These are phyloP conservation scores for Scyliorhinus canicula DNA, from an alignment of 2,797 vertebrate species.

Conservation along the genomic window DNA sequence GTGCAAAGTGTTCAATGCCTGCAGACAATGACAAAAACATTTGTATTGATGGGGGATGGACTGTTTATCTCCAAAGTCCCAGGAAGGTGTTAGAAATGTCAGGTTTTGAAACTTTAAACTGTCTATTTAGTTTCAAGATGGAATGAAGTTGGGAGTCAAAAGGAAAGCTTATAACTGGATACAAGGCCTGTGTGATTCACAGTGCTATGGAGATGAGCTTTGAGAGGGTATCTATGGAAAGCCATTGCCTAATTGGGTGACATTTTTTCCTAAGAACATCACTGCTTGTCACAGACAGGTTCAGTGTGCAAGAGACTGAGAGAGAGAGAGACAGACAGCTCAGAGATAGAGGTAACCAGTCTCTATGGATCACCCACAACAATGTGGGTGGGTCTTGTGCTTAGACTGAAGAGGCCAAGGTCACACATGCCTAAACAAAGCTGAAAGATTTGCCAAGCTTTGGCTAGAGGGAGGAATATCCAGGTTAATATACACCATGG, in stretches of 20 bases:
- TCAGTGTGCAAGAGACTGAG: too few relatives aligned
- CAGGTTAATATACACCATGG: too few relatives aligned
- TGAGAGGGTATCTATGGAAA: background rate
- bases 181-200: background rate
- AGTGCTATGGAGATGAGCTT: background rate
- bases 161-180: background rate
- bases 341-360: too few relatives aligned
- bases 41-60: background rate
- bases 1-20: background rate
- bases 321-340: too few relatives aligned
- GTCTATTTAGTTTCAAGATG: background rate
- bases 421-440: too few relatives aligned
- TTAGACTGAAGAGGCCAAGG: too few relatives aligned
- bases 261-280: background rate
- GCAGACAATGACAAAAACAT: background rate
- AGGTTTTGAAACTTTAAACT: background rate
- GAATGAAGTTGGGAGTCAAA: background rate
- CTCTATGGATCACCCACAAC: too few relatives aligned
- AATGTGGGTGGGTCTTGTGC: too few relatives aligned
- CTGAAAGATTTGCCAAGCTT: too few relatives aligned
- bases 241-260: background rate
- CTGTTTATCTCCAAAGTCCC: too few relatives aligned
- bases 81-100: background rate
- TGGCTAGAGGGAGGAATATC: too few relatives aligned
- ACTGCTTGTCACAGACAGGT: too few relatives aligned